A percentile compares a stretch with the other conserved stretches of the same genome.
These are phyloP conservation scores for Nyctereutes procyonoides DNA, from an alignment of 2,113 vertebrate species.

Conservation along the genomic window DNA sequence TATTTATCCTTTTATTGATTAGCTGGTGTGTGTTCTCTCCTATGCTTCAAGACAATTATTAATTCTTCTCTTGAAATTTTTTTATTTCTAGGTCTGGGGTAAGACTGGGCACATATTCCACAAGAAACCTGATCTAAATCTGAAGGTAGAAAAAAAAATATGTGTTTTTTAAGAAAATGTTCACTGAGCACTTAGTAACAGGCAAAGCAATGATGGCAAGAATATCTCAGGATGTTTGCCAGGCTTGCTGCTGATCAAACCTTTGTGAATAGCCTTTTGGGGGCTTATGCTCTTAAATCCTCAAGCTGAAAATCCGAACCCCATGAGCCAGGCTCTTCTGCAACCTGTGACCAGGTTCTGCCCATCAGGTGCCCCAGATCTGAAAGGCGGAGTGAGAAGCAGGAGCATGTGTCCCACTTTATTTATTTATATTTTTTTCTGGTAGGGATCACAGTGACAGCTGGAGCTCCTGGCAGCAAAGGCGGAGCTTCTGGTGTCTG, in stretches of 20 bases:
- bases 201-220: not conserved
- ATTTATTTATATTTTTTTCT: not conserved
- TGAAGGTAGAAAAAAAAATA: not conserved
- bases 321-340: not conserved
- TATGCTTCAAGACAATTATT: not conserved
- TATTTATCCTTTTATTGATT: not conserved
- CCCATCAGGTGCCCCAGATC: not conserved
- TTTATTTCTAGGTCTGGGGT: not conserved
- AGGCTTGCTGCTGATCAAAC: not conserved
- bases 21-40: not conserved
- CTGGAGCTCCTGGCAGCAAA: not conserved
- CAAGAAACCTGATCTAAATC: not conserved
- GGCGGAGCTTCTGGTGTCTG: not conserved
- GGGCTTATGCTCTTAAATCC: fast-evolving
- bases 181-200: not conserved
- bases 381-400: not conserved
- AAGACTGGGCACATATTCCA: not conserved
- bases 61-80: not conserved
- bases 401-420: not conserved
- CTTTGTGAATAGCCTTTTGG: no score
- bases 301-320: not conserved
- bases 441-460: not conserved
- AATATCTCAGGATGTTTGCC: not conserved
- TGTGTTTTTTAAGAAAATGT: not conserved
- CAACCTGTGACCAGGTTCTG: not conserved